These are phyloP conservation scores for Trilocha varians DNA, from an alignment of 2,888 invertebrate species.

Conservation along the genomic window DNA sequence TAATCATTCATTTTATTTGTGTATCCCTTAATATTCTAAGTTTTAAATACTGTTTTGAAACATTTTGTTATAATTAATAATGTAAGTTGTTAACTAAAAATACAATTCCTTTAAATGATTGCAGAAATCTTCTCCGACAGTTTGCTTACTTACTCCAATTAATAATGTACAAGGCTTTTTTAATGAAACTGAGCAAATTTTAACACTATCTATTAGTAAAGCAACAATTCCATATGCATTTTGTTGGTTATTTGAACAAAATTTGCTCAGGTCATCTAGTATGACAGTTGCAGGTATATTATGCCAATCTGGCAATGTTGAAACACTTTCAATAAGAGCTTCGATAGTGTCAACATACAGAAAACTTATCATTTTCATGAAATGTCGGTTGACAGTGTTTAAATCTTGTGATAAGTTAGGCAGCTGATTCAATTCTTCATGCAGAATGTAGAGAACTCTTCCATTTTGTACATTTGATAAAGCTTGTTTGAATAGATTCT, in stretches of 20 bases:
- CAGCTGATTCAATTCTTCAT: slow-evolving; percentile 49
- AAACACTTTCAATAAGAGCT: slow-evolving; percentile 45
- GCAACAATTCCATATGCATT: slow-evolving; percentile 50
- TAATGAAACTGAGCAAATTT: slow-evolving; percentile 32
- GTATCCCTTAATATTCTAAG: neutral
- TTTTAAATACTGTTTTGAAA: no score
- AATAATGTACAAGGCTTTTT: slow-evolving; percentile 29
- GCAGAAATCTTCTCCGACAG: slow-evolving; percentile 39
- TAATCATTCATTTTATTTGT: slow-evolving; percentile 6
- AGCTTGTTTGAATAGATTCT: slow-evolving; percentile 50
- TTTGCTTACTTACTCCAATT: slow-evolving; percentile 34
- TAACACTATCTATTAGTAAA: slow-evolving; percentile 38
- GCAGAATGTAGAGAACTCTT: slow-evolving; percentile 53
- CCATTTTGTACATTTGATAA: slow-evolving; percentile 38
- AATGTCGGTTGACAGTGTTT: slow-evolving; percentile 38
- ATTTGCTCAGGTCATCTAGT: slow-evolving; percentile 47
- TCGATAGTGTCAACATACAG: slow-evolving; percentile 45
- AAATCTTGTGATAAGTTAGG: slow-evolving; percentile 55
- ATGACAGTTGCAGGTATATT: slow-evolving; percentile 50
- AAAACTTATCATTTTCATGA: slow-evolving; percentile 62
- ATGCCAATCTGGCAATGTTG: slow-evolving; percentile 50
- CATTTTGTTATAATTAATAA: no score
- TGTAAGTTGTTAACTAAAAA: slow-evolving; percentile 4
- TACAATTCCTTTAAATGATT: slow-evolving; percentile 39
- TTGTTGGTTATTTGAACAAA: slow-evolving; percentile 35